Base-by-base conservation (phyloP, 2,797 vertebrate species). In the Chelonia mydas region DNA sequence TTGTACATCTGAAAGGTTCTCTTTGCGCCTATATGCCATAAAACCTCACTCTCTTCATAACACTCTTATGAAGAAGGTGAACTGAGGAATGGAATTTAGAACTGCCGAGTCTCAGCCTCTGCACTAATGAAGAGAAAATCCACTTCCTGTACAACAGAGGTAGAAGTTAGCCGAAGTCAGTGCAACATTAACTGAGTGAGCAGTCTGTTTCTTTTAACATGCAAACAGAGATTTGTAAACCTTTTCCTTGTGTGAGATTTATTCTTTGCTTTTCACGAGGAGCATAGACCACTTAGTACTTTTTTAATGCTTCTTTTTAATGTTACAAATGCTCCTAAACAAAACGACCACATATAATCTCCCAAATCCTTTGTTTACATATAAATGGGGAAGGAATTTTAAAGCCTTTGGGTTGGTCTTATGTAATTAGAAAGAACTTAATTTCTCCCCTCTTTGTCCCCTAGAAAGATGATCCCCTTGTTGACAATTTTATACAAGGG, bases 341-440 rank as follows among this genome's bases (percentile, higher is more conserved):
- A 45, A 77, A 54, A 0, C 0, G 3, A 45, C 23, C 74, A 88
- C 15, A 79, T 53, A 87, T 83, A 90, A 90, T 81, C 3, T 88
- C 23, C 49, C 79, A 65, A 87, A 90, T 76, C 27, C 7, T 16
- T 41, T 88, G 51, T 2, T 94, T 90, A 83, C 27, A 28, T 85
- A 54, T 90, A 94, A 57, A 51, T 87, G 33, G 6, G 41, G 50
- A 97, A 92, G n/a, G 25, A 79, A 92, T 12, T 7, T 80, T 88
- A 59, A 88, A 95, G 83, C 86, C 85, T 94, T 94, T 83, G 17
- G 90, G 9, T 25, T 78, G 81, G 37, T 83, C 92, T 93, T 74
- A 93, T 88, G 80, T 96, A 96, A 94, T 90, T 90, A 94, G 50
- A 87, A 91, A 51, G 41, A 37, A 94, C 61, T 94, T 95, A 94